These are phyloP conservation scores for Pygmarrhopalites habei DNA, from an alignment of 1,140 invertebrate genomes.

Conservation along the genomic window DNA sequence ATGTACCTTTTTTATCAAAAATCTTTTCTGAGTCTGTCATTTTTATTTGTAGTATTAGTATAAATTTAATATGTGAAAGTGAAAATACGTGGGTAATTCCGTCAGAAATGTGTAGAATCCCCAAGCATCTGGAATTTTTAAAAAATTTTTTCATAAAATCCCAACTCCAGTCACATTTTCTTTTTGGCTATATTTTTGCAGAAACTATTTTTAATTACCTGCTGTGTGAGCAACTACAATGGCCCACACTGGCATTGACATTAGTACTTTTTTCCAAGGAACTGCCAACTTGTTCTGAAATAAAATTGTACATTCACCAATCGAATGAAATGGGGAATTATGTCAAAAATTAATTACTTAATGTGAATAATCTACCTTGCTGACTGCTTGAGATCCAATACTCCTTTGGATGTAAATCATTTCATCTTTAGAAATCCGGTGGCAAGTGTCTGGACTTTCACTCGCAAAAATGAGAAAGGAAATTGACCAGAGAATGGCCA, in stretches of 20 bases:
- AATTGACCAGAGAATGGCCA: slow-evolving; percentile 60
- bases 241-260: slow-evolving; percentile 80
- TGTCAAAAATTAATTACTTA: neutral
- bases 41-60: too few species aligned
- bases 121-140: too few species aligned
- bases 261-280: slow-evolving; percentile 73
- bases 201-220: too few species aligned
- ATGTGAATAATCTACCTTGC: slow-evolving; percentile 44
- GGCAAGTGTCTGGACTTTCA: slow-evolving; percentile 68
- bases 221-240: slow-evolving; percentile 77
- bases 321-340: too few species aligned
- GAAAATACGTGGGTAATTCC: slow-evolving; percentile 57
- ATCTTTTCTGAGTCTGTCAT: too few species aligned
- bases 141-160: slow-evolving; percentile 28
- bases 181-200: too few species aligned
- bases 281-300: slow-evolving; percentile 16
- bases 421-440: slow-evolving; percentile 63
- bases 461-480: slow-evolving; percentile 61
- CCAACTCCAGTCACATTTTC: slow-evolving; percentile 47
- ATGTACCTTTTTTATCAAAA: too few species aligned
- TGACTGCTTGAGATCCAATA: slow-evolving; percentile 49
- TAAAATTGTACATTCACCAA: too few species aligned
- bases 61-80: too few species aligned
- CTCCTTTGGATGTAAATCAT: slow-evolving; percentile 62
- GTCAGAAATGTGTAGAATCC: slow-evolving; percentile 55